Base-by-base conservation (phyloP, 2,797 vertebrate genomes). In the Emydoidea blandingii region DNA sequence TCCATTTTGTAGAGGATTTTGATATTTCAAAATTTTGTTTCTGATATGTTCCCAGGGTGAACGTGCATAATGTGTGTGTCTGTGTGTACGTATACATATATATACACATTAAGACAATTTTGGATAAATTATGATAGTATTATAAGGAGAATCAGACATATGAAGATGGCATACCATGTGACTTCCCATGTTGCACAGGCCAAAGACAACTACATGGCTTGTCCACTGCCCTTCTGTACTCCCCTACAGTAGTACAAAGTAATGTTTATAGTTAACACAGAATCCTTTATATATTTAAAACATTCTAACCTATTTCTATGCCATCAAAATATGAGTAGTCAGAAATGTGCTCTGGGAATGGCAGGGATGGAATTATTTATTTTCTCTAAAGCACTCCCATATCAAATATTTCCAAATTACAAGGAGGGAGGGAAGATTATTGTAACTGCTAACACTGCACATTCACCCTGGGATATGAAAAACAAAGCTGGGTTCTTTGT, bases 261-360 rank as follows among this genome's bases (percentile, higher is more conserved):
- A 92, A 93, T 86, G 96, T 92, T 56, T 81, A 57, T 90, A 85
- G 86, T 68, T 68, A n/a, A 91, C 6, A 74, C 78, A 59, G 27
- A 96, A n/a, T 31, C 81, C 83, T 95, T 95, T 88, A 92, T 90
- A 93, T 95, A 95, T 87, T 88, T 85, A 95, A 96, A 87, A 18
- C 31, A 91, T 87, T 83, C 56, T 82, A 82, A 52, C 68, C 62
- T 85, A 54, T 87, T 78, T 93, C 86, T 72, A 52, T 90, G 62
- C 81, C 72, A 54, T 80, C 0, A 0, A 91, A 93, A 82, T 88
- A 54, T 94, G 91, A 89, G 91, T 94, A 90, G 94, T 95, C 91
- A 96, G 59, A 94, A 95, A 88, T 94, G 86, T 79, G 89, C 27
- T 92, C 37, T 90, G 49, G 79, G 95, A 97, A 89, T 91, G 80